A percentile compares a stretch with the other conserved stretches of the same genome.
Conservation (phyloP, 2,888 invertebrate species). For the Chaetoderma sp. region DNA sequence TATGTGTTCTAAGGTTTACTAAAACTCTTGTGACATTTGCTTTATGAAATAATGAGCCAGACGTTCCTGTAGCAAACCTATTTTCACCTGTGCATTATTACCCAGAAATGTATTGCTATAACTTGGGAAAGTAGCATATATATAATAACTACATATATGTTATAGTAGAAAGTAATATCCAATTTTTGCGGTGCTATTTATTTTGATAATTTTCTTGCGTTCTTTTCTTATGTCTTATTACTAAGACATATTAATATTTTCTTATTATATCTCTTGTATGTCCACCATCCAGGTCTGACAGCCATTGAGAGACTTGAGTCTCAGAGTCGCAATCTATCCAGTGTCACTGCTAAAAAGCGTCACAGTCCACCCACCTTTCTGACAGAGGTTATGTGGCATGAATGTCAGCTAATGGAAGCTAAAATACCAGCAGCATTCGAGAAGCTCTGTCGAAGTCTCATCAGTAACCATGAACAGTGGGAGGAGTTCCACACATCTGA, state of each 20-base stretch:
- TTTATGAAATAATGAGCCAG: too few species aligned
- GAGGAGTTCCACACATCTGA: slow-evolving; percentile 44
- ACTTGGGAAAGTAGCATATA: too few species aligned
- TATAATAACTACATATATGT: too few species aligned
- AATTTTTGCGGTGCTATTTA: too few species aligned
- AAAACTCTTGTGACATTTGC: too few species aligned
- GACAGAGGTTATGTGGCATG: slow-evolving; percentile 55
- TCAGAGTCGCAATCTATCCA: slow-evolving; percentile 14
- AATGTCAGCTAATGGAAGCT: slow-evolving; percentile 64
- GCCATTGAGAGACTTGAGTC: slow-evolving; percentile 60
- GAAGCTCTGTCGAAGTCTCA: slow-evolving; percentile 56
- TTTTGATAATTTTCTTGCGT: too few species aligned
- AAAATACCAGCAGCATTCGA: slow-evolving; percentile 45
- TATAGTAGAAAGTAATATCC: too few species aligned
- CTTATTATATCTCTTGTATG: neutral
- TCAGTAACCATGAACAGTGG: slow-evolving; percentile 59
- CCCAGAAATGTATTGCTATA: too few species aligned
- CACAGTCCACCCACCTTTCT: slow-evolving; percentile 52
- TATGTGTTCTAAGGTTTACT: too few species aligned
- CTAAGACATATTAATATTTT: neutral
- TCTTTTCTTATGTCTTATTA: too few species aligned
- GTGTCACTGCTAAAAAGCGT: neutral
- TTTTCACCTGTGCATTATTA: too few species aligned
- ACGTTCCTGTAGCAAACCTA: too few species aligned
- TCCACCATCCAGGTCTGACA: slow-evolving; percentile 46